Conservation (phyloP, 2,797 vertebrate genomes). For the Nannoperca obscura region DNA sequence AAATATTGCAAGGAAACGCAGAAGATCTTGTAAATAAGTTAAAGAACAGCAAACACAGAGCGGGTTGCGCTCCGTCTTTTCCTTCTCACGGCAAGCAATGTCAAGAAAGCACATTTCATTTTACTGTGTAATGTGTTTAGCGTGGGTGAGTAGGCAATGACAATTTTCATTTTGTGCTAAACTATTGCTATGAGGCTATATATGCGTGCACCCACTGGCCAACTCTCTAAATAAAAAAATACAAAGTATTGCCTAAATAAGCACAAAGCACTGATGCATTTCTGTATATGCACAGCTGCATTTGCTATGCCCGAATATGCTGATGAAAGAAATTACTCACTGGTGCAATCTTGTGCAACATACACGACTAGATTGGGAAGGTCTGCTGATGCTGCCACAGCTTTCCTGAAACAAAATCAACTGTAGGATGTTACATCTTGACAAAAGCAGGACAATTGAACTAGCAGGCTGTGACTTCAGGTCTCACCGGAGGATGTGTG, state of each 20-base stretch:
- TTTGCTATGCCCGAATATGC: neutral
- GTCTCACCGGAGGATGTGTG: slow-evolving; percentile 92
- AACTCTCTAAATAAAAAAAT: neutral
- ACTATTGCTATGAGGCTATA: neutral
- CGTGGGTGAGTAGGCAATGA: no score
- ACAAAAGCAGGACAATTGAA: neutral
- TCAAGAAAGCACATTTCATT: no score
- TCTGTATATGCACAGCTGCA: neutral
- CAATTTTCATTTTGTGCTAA: neutral
- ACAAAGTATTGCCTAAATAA: neutral
- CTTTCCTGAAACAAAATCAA: slow-evolving; percentile 84
- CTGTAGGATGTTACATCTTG: neutral
- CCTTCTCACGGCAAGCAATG: no score
- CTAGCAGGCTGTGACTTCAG: neutral
- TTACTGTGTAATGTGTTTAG: neutral
- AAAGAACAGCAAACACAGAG: no score
- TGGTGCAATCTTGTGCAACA: slow-evolving; percentile 94
- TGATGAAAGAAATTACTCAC: slow-evolving; percentile 75
- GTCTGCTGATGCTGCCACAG: slow-evolving; percentile 81
- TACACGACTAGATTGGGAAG: slow-evolving; percentile 86
- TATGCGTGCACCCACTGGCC: neutral
- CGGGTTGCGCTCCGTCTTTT: no score
- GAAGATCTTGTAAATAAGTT: neutral
- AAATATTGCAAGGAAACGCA: neutral
- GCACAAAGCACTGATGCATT: neutral